These are phyloP conservation scores for Phylloscopus trochiloides DNA, from an alignment of 2,113 vertebrate genomes.

Conservation along the genomic window DNA sequence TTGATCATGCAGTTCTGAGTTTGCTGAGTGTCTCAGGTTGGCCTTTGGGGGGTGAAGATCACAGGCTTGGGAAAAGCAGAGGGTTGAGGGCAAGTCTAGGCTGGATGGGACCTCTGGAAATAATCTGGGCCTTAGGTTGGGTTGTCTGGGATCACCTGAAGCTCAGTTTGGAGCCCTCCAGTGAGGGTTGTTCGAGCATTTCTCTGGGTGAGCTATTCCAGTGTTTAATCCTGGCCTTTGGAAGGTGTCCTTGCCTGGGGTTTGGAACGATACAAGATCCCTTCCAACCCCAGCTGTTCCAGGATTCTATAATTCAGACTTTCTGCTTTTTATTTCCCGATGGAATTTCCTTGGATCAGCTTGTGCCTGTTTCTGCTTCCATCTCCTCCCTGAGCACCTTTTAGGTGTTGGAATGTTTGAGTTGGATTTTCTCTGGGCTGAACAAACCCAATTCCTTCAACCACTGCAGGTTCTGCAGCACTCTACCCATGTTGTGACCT, in stretches of 20 bases:
- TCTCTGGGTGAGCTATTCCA: neutral
- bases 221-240: neutral
- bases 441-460: neutral
- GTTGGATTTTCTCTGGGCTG: neutral
- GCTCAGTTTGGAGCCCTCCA: neutral
- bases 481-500: neutral
- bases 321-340: neutral
- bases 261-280: accelerated
- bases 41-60: neutral
- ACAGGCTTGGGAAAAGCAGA: neutral
- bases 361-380: neutral
- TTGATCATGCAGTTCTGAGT: neutral
- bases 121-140: neutral
- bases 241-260: neutral
- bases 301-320: neutral
- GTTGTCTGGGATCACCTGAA: neutral
- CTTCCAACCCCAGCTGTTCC: neutral
- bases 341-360: neutral
- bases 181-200: neutral
- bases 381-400: neutral
- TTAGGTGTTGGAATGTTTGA: neutral
- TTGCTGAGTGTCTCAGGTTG: neutral
- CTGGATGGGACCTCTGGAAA: neutral
- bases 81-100: neutral
- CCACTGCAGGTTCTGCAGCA: neutral